A percentile compares a stretch with the other conserved stretches of the same genome.
Conservation (phyloP, 2,113 vertebrate species). For the Pholis gunnellus region DNA sequence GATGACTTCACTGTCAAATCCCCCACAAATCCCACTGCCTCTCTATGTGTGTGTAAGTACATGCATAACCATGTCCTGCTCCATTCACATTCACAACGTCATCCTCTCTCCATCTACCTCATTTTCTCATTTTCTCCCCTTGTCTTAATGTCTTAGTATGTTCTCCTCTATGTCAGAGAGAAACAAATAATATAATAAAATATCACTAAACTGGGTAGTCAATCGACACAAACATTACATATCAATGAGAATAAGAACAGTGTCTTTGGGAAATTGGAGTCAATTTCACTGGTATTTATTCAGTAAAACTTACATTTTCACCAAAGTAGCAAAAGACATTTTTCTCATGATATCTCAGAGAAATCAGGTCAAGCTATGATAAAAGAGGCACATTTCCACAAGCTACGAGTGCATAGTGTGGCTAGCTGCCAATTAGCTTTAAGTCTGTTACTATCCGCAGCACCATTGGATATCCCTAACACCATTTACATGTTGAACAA, state of each 20-base stretch:
- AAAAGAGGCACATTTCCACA: neutral
- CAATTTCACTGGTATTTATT: neutral
- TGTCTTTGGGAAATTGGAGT: neutral
- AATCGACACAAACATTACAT: neutral
- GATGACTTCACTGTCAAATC: slow-evolving; percentile 40
- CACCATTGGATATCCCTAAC: neutral
- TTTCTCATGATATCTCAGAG: neutral
- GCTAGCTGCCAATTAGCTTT: neutral
- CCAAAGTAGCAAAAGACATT: neutral
- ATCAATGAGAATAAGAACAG: neutral
- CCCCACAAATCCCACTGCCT: slow-evolving; percentile 5
- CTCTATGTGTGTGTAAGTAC: slow-evolving; percentile 6
- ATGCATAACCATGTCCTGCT: neutral
- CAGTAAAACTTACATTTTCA: neutral
- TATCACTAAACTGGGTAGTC: neutral
- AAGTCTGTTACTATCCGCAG: too few relatives aligned
- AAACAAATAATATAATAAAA: neutral
- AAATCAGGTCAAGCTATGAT: neutral
- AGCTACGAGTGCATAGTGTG: neutral
- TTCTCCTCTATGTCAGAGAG: neutral
- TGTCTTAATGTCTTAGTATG: neutral
- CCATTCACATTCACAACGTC: slow-evolving; percentile 25
- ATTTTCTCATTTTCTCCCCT: too few relatives aligned
- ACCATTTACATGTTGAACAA: neutral
- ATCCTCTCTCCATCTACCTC: neutral